Conservation (phyloP, 2,113 vertebrate species). For the Antechinus flavipes region DNA sequence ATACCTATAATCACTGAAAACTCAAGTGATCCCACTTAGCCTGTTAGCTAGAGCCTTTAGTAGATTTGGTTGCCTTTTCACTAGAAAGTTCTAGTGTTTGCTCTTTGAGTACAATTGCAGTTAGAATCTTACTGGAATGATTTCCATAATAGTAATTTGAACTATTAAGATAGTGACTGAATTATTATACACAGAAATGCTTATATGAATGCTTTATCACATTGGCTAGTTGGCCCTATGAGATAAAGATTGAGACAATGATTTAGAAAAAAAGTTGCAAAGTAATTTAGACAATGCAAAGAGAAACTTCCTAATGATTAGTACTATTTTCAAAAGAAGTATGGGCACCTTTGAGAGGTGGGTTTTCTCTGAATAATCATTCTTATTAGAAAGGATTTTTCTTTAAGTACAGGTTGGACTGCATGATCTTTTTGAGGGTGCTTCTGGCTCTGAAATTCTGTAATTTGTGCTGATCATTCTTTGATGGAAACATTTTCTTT, state of each 20-base stretch:
- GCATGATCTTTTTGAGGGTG: no score
- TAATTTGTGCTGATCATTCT: neutral
- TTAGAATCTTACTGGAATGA: neutral
- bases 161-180: neutral
- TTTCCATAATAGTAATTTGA: neutral
- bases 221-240: neutral
- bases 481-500: constrained; percentile 17
- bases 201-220: neutral
- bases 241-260: neutral
- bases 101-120: neutral
- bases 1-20: neutral
- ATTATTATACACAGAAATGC: constrained; percentile 17
- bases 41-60: constrained; percentile 16
- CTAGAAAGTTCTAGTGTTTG: constrained; percentile 35
- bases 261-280: neutral
- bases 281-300: neutral
- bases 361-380: neutral
- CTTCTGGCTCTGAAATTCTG: neutral
- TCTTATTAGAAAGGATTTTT: neutral
- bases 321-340: neutral
- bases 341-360: neutral
- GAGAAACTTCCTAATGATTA: neutral
- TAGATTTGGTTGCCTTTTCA: constrained; percentile 17
- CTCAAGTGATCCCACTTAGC: neutral
- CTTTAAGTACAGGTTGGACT: neutral